Base-by-base conservation (phyloP, 2,113 vertebrate species). In the Myrmecophaga tridactyla region DNA sequence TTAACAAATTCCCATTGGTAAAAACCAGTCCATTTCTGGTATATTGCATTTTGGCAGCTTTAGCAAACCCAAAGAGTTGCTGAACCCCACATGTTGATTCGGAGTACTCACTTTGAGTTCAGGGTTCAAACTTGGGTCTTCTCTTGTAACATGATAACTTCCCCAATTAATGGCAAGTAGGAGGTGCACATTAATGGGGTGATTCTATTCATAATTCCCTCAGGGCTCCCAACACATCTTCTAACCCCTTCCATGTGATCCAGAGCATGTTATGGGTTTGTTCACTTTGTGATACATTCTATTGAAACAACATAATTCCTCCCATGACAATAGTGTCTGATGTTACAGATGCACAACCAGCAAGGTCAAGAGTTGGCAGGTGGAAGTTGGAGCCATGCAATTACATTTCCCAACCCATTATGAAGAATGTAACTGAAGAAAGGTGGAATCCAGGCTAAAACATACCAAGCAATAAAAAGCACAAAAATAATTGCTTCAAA, bases 311-410 rank as follows among this genome's bases (percentile, higher is more conserved):
- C 97, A 63, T 98, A 98, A 98, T 94, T 98, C 97, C 97, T 98
- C 97, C 96, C 96, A 96, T 98, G 98, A 98, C 97, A 98, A 98
- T 97, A 97, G 93, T 97, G 98, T 97, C 96, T 97, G 97, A 97
- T 96, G 63, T 97, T 98, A 97, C 93, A 96, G 96, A 98, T 96
- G 95, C 94, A 92, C 95, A 96, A 98, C 96, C 94, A 97, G 93
- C 95, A 96, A 97, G 98, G 98, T 98, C 98, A 98, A 86, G 94
- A 95, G 96, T 97, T 98, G 98, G 97, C 96, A 98, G 98, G 97
- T 98, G 97, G 94, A 97, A 97, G 95, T 97, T 97, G 95, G 96
- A 98, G 89, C 93, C 84, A 73, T 34, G 93, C 96, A 97, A 97
- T 97, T 97, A 96, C 97, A 96, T 98, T 96, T 96, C 86, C 89